phyloP scores from a whole-genome alignment of 2,888 invertebrate genomes.

The Aproaerema taeniolella region DNA sequence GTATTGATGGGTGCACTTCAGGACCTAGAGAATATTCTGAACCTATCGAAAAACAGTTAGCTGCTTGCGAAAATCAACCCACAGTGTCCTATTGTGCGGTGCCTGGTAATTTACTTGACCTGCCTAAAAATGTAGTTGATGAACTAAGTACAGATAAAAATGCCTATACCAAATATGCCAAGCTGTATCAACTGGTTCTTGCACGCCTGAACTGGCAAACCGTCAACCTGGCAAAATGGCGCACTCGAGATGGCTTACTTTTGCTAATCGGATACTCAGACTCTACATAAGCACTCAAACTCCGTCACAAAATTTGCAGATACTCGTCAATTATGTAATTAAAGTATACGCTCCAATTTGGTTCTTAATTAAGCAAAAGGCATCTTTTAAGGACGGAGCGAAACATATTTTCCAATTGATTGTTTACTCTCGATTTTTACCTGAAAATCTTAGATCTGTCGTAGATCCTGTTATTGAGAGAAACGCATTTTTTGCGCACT shows the following conservation, averaged over 20 bases:
- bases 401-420: slow-evolving; percentile 21
- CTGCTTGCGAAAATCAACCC: slow-evolving; percentile 14
- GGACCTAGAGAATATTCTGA: slow-evolving; percentile 27
- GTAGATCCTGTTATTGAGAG: slow-evolving; percentile 1
- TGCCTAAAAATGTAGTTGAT: not conserved
- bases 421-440: slow-evolving; percentile 16
- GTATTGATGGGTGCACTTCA: slow-evolving; percentile 24
- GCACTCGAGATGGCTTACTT: slow-evolving; percentile 23
- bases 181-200: slow-evolving; percentile 13
- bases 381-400: slow-evolving; percentile 16
- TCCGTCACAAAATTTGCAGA: slow-evolving; percentile 5
- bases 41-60: slow-evolving; percentile 25
- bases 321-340: slow-evolving; percentile 9
- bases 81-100: not conserved
- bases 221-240: slow-evolving; percentile 20
- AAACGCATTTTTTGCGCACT: slow-evolving; percentile 7
- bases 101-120: not conserved
- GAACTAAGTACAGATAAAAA: slow-evolving; percentile 18
- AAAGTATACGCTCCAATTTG: slow-evolving; percentile 21
- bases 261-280: slow-evolving; percentile 20
- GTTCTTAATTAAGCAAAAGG: slow-evolving; percentile 15
- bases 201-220: slow-evolving; percentile 14
- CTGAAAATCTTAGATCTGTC: not conserved
- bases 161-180: slow-evolving; percentile 14
- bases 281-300: slow-evolving; percentile 12